Evolutionary conservation across 2,888 invertebrate genomes (phyloP), one percentile per base, ranked within the genome.

Genomic region (Nemoura dubitans): DNA sequence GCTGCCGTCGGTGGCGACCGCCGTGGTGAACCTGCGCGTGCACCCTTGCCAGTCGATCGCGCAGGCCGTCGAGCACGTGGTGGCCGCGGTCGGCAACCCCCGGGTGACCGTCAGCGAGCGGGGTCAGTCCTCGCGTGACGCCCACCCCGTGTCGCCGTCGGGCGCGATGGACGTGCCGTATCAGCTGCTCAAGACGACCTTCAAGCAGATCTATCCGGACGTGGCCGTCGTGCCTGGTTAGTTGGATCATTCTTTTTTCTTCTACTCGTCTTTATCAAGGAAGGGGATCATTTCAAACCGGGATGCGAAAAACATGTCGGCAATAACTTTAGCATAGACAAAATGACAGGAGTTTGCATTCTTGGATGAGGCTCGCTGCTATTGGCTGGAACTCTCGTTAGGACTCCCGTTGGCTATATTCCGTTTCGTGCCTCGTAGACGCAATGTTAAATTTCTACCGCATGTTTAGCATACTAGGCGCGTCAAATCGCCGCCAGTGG

Each of bases 1-100:
- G 2, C 89, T 93, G 82, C 92, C 93, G 1, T 90, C 91, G 21
- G 88, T 89, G 3, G 93, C 92, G 21, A 89, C 89, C 59, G 93
- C 92, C 6, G 89, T 90, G 27, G 90, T 93, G 26, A 93, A 93
- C 89, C 92, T 93, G 87, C 90, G 92, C 59, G 90, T 93, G 42
- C 92, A 93, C 89, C 92, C 92, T 7, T 90, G 91, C 14, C 91
- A 92, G 89, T 90, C 91, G 27, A 89, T 92, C 0, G 89, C 91
- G 87, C 91, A 92, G 89, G 93, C 89, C 10, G 59, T 91, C 7
- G 89, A 89, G 76, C 89, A 89, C 89, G 90, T 91, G 82, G 86
- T 87, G 25, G 87, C 88, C 3, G 88, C 90, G 3, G 90, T 91
- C 77, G 88, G 89, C 87, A 91, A 91, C 87, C 90, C 91, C 10